Conservation (phyloP, 2,797 vertebrate genomes). For the Aeoliscus strigatus region DNA sequence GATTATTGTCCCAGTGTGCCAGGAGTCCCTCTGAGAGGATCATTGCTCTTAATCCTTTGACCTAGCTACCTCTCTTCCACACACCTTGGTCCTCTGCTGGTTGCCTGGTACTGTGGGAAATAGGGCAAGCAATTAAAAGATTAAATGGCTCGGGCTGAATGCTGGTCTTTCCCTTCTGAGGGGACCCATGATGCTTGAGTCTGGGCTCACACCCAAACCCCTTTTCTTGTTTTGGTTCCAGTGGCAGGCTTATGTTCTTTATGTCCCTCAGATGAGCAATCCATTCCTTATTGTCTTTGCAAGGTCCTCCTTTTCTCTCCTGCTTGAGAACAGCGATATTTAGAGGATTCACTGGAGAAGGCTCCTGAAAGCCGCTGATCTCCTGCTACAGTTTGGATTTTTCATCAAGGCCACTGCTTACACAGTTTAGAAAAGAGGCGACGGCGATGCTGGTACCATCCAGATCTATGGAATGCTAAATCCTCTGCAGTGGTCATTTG, state of each 20-base stretch:
- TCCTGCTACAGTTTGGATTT: constrained; percentile 36
- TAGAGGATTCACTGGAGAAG: constrained; percentile 38
- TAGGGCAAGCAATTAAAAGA: constrained; percentile 73
- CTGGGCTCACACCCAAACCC: constrained; percentile 64
- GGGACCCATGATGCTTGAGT: constrained; percentile 39
- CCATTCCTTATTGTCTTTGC: constrained; percentile 34
- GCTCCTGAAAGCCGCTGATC: constrained; percentile 35
- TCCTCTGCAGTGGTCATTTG: constrained; percentile 44
- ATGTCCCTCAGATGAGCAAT: constrained; percentile 38
- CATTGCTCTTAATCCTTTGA: constrained; percentile 73
- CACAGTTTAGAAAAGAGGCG: constrained; percentile 23
- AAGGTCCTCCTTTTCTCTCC: constrained; percentile 7
- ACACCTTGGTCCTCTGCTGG: constrained; percentile 62
- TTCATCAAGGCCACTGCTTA: constrained; percentile 38
- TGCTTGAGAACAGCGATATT: constrained; percentile 37
- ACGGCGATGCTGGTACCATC: constrained; percentile 33
- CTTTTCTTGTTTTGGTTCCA: constrained; percentile 56
- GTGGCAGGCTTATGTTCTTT: constrained; percentile 46
- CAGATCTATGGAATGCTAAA: constrained; percentile 52
- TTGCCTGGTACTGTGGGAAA: constrained; percentile 60
- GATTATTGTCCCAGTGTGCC: constrained; percentile 64
- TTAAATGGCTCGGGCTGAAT: constrained; percentile 65
- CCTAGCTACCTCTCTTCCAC: constrained; percentile 67
- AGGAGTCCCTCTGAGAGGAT: constrained; percentile 69
- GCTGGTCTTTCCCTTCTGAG: constrained; percentile 51